Evolutionary conservation across 2,797 vertebrate species (phyloP).

Genomic region (Babyrousa celebensis): DNA sequence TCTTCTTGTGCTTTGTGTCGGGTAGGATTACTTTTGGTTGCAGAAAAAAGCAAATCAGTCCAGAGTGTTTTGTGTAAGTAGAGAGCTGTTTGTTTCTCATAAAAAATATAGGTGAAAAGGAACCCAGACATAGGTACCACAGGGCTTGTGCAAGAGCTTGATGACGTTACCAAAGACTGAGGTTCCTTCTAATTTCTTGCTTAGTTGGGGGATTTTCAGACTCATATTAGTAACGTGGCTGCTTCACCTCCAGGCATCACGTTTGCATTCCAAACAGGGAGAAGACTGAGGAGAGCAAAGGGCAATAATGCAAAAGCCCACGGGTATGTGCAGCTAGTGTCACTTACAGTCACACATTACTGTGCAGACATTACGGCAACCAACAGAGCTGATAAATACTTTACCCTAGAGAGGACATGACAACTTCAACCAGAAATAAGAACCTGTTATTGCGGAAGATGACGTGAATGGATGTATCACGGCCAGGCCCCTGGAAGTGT

Average conservation of each 20-base stretch:
- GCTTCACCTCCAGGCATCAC: background rate
- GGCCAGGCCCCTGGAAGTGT: too few species aligned
- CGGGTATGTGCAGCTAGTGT: background rate
- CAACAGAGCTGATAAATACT: too few species aligned
- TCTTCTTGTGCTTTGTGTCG: background rate
- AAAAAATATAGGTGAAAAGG: background rate
- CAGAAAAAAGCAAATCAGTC: background rate
- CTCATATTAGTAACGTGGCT: background rate
- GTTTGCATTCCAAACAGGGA: background rate
- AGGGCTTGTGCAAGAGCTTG: background rate
- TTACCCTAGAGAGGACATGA: too few species aligned
- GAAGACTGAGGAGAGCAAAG: background rate
- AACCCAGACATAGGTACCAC: background rate
- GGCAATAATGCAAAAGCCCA: background rate
- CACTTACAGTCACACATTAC: background rate
- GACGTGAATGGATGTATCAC: too few species aligned
- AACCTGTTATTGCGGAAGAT: too few species aligned
- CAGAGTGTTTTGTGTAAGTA: background rate
- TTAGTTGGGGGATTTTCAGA: background rate
- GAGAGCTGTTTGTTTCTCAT: background rate
- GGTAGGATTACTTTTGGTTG: background rate
- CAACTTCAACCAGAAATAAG: too few species aligned
- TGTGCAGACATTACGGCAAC: too few species aligned
- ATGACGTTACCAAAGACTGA: background rate
- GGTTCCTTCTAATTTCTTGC: background rate